A percentile compares a stretch with the other conserved stretches of the same genome.
Conservation (phyloP, 2,888 invertebrate species). For the Crocallis elinguaria region DNA sequence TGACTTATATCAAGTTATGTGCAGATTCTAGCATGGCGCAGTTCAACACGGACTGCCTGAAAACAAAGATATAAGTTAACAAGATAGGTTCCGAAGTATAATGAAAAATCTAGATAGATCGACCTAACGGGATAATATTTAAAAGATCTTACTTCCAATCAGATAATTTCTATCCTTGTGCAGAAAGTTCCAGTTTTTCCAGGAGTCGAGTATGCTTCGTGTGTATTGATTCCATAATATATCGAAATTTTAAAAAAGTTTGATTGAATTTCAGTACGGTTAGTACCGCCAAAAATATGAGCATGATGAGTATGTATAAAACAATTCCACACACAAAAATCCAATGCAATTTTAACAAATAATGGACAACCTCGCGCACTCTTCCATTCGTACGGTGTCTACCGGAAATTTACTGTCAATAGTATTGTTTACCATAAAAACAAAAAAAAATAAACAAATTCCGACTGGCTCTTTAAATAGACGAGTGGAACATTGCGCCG, state of each 20-base stretch:
- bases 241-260: background rate
- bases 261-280: background rate
- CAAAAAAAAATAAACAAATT: background rate
- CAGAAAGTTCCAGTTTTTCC: conserved; percentile 19
- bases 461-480: background rate
- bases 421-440: background rate
- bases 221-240: conserved; percentile 6
- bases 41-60: too few relatives aligned
- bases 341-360: background rate
- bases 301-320: conserved; percentile 5
- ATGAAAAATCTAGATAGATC: too few relatives aligned
- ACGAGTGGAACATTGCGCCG: conserved; percentile 4
- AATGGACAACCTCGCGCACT: background rate
- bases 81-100: too few relatives aligned
- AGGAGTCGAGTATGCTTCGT: conserved; percentile 19
- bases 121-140: too few relatives aligned
- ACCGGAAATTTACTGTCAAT: background rate
- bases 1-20: too few relatives aligned
- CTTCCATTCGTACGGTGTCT: background rate
- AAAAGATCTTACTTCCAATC: conserved; percentile 1
- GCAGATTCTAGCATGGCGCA: too few relatives aligned
- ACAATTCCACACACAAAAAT: background rate
- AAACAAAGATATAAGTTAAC: too few relatives aligned
- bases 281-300: background rate
- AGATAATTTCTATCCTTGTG: conserved; percentile 37